Evolutionary conservation across 2,888 invertebrate species (phyloP).

Genomic region (Caenorhabditis imperialis): DNA sequence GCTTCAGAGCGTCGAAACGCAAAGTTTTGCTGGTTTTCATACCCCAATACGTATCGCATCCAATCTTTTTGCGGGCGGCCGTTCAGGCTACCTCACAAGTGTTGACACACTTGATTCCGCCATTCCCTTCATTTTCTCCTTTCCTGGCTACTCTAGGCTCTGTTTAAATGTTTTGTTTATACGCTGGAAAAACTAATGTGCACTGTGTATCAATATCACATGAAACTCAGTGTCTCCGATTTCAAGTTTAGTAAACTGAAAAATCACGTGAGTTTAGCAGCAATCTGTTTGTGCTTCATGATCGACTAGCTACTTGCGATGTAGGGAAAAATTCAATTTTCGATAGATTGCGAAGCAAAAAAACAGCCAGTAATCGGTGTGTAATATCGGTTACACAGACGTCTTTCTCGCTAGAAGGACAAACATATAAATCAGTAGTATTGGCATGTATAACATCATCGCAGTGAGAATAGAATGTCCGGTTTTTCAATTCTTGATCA

Average conservation of each 20-base stretch:
- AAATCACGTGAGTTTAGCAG: too few species aligned
- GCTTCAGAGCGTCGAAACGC: too few species aligned
- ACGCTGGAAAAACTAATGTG: too few species aligned
- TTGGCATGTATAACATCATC: constrained; percentile 31
- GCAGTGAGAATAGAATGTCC: constrained; percentile 7
- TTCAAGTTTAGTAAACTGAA: too few species aligned
- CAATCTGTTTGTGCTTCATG: background rate
- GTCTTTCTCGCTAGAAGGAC: constrained; percentile 22
- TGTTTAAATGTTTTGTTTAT: too few species aligned
- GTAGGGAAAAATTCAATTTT: background rate
- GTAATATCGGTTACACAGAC: constrained; percentile 21
- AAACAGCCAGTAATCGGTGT: background rate
- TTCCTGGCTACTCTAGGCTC: background rate
- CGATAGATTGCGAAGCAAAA: too few species aligned
- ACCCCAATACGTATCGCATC: constrained; percentile 34
- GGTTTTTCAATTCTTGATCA: constrained; percentile 16
- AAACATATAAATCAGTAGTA: constrained; percentile 29
- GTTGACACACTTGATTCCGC: constrained; percentile 34
- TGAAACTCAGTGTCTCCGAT: too few species aligned
- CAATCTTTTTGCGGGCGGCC: constrained; percentile 19
- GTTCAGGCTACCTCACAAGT: constrained; percentile 36
- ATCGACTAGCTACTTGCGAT: too few species aligned
- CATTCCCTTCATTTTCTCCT: background rate
- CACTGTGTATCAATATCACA: too few species aligned
- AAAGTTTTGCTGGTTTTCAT: too few species aligned